Evolutionary conservation across 2,888 invertebrate species (phyloP), one percentile per base, ranked within the genome.

Genomic region (Autographa gamma): DNA sequence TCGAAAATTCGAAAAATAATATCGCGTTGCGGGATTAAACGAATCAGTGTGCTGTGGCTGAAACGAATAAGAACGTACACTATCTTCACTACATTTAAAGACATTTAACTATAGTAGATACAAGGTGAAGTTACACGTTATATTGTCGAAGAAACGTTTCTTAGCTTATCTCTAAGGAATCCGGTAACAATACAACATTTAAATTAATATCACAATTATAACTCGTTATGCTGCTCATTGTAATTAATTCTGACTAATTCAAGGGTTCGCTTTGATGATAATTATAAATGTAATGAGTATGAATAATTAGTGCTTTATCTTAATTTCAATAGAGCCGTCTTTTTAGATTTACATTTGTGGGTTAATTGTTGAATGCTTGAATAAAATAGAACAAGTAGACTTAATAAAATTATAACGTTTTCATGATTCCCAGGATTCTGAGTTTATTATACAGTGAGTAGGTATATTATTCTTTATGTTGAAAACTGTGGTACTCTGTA

Each of bases 1-100:
- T 76, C 60, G 79, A 79, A 84, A 80, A 86, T 81, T 78, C 82
- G 66, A 78, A 77, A 85, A 86, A 84, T 81, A 85, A 81, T 85
- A 85, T 88, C 86, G 80, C 83, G 68, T 84, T 66, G 76, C 61
- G 61, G 65, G 69, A 76, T 74, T 78, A 85, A 82, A 77, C 62
- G 71, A 81, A 82, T 83, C 79, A 80, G 64, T 73, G 67, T 76
- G 69, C 67, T 48, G 69, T 62, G 67, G 69, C 71, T 73, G 67
- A 48, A 63, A 48, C 63, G 71, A 69, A 74, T 63, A 32, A 48
- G 16, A 43, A 43, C 16, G 48, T n/a, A 38, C 2, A 38, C 11
- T 38, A n/a, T 48, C n/a, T 48, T 48, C 25, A 48, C 48, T 48
- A 48, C 8, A n/a, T n/a, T 8, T n/a, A n/a, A 16, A 6, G 16